A percentile compares a stretch with the other conserved stretches of the same genome.
Conservation (phyloP, 2,888 invertebrate species). For the Ectemnius cavifrons region DNA sequence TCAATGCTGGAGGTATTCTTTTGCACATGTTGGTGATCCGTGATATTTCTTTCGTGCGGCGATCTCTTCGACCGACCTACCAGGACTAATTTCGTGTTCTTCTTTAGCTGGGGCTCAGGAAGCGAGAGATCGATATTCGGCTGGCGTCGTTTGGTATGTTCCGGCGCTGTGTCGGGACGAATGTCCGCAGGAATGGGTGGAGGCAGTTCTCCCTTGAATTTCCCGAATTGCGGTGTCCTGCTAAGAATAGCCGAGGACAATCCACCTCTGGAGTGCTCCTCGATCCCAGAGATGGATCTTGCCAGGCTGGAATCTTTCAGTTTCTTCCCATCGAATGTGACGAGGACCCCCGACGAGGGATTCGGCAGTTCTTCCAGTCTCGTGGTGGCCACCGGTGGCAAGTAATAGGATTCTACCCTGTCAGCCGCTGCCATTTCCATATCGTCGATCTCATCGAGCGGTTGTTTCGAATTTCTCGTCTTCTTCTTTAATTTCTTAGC, state of each 20-base stretch:
- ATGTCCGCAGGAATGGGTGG: conserved; percentile 79
- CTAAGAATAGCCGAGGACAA: conserved; percentile 82
- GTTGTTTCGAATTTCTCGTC: conserved; percentile 35
- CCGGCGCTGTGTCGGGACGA: conserved; percentile 67
- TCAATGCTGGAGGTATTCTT: conserved; percentile 3
- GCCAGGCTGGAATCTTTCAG: conserved; percentile 83
- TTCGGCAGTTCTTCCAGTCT: conserved; percentile 79
- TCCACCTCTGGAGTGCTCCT: conserved; percentile 67
- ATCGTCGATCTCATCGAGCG: conserved; percentile 79
- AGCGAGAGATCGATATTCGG: conserved; percentile 20
- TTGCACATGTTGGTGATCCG: neutral
- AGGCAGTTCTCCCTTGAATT: conserved; percentile 87
- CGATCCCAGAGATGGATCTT: conserved; percentile 79
- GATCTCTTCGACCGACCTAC: conserved; percentile 63
- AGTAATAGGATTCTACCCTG: conserved; percentile 85
- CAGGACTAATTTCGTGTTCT: conserved; percentile 54
- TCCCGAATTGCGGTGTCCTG: conserved; percentile 86
- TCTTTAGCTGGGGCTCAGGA: conserved; percentile 21
- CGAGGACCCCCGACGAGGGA: conserved; percentile 74
- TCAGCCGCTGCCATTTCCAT: conserved; percentile 87
- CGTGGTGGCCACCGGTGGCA: conserved; percentile 81
- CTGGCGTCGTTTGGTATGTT: conserved; percentile 33
- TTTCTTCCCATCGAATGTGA: conserved; percentile 88
- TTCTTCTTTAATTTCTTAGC: conserved; percentile 65
- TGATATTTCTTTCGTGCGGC: conserved; percentile 42